These are phyloP conservation scores for Poecilia velifera DNA, from an alignment of 2,797 vertebrate genomes.

Conservation along the genomic window DNA sequence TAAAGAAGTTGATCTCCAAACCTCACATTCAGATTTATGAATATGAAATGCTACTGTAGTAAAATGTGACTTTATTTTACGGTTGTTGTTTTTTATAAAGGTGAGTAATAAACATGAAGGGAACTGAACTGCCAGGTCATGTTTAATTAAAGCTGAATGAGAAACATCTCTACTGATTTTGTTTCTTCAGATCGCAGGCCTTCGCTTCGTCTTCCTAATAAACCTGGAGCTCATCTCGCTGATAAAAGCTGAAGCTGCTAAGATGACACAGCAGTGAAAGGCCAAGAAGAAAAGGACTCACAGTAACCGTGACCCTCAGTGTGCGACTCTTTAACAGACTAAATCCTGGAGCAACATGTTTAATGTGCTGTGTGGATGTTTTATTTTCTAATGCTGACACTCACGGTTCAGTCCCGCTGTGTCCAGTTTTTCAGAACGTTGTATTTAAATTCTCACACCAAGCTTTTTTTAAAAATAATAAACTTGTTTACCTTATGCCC, in stretches of 20 bases:
- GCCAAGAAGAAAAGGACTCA: constrained; percentile 21
- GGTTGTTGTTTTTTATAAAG: neutral
- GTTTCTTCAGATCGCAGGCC: constrained; percentile 88
- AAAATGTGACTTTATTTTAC: neutral
- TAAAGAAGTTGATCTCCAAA: neutral
- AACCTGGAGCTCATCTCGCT: constrained; percentile 96
- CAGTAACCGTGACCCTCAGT: constrained; percentile 15
- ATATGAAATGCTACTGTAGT: neutral
- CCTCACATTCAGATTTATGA: neutral
- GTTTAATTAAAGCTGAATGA: neutral
- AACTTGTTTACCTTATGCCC: constrained; percentile 51
- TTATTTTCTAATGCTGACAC: constrained; percentile 63
- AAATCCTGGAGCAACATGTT: constrained; percentile 35
- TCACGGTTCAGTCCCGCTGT: constrained; percentile 51
- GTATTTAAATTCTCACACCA: constrained; percentile 75
- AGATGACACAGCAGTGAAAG: constrained; percentile 90
- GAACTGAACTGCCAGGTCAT: neutral
- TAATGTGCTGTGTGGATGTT: constrained; percentile 52
- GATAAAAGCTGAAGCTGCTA: constrained; percentile 95
- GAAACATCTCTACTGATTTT: constrained; percentile 1
- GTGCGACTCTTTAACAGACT: constrained; percentile 33
- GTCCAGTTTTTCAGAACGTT: constrained; percentile 58
- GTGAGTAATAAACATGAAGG: neutral
- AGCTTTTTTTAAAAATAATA: constrained; percentile 68
- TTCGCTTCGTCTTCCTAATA: constrained; percentile 97